phyloP scores from a whole-genome alignment of 1,140 invertebrate genomes.

The Nebria ingens region DNA sequence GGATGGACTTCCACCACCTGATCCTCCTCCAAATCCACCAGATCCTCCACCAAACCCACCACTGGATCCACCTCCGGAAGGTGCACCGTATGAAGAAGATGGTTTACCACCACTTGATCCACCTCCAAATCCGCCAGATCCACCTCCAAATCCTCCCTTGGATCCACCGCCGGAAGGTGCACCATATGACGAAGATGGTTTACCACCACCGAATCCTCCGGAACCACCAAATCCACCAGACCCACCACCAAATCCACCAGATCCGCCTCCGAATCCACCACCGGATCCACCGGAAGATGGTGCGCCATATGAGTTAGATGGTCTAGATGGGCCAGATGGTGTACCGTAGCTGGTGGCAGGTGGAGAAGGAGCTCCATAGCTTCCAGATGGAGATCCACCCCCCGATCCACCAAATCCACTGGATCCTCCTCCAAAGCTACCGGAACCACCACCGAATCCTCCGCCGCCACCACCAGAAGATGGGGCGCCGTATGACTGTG shows the following conservation, averaged over 20 bases:
- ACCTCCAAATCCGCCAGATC: conserved; percentile 23
- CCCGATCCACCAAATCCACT: conserved; percentile 16
- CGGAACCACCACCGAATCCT: conserved; percentile 28
- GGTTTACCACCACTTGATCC: conserved; percentile 24
- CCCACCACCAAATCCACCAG: conserved; percentile 8
- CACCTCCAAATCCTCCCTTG: conserved; percentile 11
- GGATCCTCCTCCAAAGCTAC: conserved; percentile 18
- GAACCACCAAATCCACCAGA: conserved; percentile 13
- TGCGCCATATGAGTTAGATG: conserved; percentile 31
- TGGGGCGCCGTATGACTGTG: conserved; percentile 31
- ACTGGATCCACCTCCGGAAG: conserved; percentile 17
- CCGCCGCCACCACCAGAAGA: no score
- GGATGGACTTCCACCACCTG: conserved; percentile 23
- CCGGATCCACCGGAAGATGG: conserved; percentile 20
- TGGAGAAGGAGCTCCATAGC: conserved; percentile 35
- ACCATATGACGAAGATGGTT: conserved; percentile 25
- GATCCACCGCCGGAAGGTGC: conserved; percentile 21
- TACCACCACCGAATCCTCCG: conserved; percentile 40
- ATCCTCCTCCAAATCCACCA: no score
- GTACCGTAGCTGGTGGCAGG: conserved; percentile 33
- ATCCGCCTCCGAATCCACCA: conserved; percentile 14
- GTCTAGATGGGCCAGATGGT: conserved; percentile 14
- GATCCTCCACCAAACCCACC: no score
- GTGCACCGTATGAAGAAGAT: conserved; percentile 34
- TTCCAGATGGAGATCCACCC: conserved; percentile 32